Percentiles rank a stretch among this genome's conserved stretches.
Evolutionary conservation across 2,113 vertebrate genomes (phyloP).

Genomic region (Hypanus sabinus): DNA sequence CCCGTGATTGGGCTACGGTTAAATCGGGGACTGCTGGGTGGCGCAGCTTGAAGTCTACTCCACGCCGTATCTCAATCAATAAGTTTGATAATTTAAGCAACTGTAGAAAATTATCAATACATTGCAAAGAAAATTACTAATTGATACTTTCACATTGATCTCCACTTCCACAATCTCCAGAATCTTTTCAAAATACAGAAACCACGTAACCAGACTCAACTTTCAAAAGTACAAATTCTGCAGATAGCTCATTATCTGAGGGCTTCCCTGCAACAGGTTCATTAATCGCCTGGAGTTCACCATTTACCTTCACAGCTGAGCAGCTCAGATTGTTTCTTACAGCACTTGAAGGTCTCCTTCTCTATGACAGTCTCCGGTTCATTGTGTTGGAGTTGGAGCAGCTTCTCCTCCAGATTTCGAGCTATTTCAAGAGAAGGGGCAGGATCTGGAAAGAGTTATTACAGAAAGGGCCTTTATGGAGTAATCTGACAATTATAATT

Average conservation of each 20-base stretch:
- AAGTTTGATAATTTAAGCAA: neutral
- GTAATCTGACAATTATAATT: neutral
- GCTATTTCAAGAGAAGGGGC: constrained; percentile 78
- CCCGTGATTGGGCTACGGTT: no score
- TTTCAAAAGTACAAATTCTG: neutral
- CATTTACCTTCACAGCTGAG: constrained; percentile 67
- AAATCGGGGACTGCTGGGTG: no score
- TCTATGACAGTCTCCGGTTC: constrained; percentile 59
- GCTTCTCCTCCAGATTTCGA: constrained; percentile 71
- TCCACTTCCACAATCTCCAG: neutral
- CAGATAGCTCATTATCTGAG: neutral
- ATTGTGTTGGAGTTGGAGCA: constrained; percentile 71
- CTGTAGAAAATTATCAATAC: neutral
- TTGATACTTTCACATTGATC: neutral
- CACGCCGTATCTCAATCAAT: no score
- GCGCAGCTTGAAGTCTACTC: no score
- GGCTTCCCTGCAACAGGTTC: neutral
- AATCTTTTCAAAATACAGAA: neutral
- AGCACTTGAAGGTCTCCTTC: constrained; percentile 65
- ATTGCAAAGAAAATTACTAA: neutral
- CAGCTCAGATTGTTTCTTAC: constrained; percentile 74
- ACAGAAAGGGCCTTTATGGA: neutral
- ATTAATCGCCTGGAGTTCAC: neutral
- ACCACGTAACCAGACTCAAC: neutral
- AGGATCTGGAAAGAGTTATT: constrained; percentile 57